Percentiles rank a stretch among this genome's conserved stretches.
phyloP scores from a whole-genome alignment of 1,140 invertebrate species.

The Asobara japonica region DNA sequence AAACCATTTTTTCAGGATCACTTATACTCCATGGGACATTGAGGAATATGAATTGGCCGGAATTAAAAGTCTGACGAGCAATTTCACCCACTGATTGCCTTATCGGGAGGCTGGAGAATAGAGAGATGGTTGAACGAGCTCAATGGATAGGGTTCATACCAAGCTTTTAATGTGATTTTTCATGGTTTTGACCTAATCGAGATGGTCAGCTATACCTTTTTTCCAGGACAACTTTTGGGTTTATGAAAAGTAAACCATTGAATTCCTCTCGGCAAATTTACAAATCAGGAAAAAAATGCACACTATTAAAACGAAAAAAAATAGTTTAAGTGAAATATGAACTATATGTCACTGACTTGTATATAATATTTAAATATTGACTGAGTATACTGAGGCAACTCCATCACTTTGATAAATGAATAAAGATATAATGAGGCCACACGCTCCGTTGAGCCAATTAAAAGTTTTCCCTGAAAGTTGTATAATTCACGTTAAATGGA shows the following conservation, averaged over 20 bases:
- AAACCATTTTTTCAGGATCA: no score
- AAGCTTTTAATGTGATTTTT: constrained; percentile 6
- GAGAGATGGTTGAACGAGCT: background rate
- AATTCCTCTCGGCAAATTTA: no score
- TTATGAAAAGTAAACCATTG: no score
- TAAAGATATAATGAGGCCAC: constrained; percentile 17
- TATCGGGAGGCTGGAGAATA: constrained; percentile 17
- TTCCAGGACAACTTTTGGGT: no score
- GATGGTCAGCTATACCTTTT: background rate
- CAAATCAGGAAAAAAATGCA: no score
- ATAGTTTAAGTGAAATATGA: background rate
- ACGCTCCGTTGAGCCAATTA: constrained; percentile 10
- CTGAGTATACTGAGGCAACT: background rate
- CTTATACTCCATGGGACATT: background rate
- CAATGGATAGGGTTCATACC: no score
- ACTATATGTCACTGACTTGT: background rate
- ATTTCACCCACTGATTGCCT: constrained; percentile 29
- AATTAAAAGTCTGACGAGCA: constrained; percentile 36
- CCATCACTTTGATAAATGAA: constrained; percentile 4
- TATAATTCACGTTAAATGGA: constrained; percentile 14
- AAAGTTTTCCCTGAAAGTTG: constrained; percentile 5
- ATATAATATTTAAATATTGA: constrained; percentile 1
- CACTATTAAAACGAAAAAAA: background rate
- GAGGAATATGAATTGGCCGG: constrained; percentile 29
- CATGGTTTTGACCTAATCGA: background rate